Base-by-base conservation (phyloP, 1,140 invertebrate species). In the Calliphora vicina region DNA sequence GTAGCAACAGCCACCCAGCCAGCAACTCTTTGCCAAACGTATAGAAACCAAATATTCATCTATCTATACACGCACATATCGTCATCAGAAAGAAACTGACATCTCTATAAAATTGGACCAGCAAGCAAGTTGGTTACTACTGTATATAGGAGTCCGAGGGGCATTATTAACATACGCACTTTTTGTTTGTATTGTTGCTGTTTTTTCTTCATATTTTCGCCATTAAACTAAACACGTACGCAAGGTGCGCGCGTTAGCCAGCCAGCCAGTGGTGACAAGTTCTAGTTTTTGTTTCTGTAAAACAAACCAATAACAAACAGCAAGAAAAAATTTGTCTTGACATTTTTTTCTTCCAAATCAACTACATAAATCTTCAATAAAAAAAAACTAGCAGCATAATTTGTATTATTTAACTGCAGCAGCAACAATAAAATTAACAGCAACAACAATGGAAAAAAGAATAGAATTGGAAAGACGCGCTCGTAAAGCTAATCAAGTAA, bases 381-480 rank as follows among this genome's bases (percentile, higher is more conserved):
- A 10, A 35, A 35, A 35, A 35, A 35, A 35, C 6, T 35, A 35
- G 35, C 35, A 35, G 10, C 35, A 35, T 35, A 35, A 35, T 35
- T 35, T 35, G 6, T 35, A 35, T 35, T 35, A 35, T 35, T 35
- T 35, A 35, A 35, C 35, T 35, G 35, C 72, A 73, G 13, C 73
- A 35, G n/a, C 73, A 42, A 13, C 50, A 81, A 83, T 20, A 76
- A 80, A 29, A 73, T 35, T 20, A 61, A 84, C 81, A 82, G 76
- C 27, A 76, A 29, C 57, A 45, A 84, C 42, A 35, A 97, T 97
- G 96, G 96, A 97, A 93, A 97, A 97, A 90, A 94, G 97, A 91
- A 95, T 97, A 92, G 94, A 95, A 87, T 93, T 97, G 86, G 96
- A 97, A 91, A 95, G 95, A 91, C 92, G 96, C 86, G 96, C 96